Evolutionary conservation across 2,888 invertebrate species (phyloP).

Genomic region (Argyresthia goedartella): DNA sequence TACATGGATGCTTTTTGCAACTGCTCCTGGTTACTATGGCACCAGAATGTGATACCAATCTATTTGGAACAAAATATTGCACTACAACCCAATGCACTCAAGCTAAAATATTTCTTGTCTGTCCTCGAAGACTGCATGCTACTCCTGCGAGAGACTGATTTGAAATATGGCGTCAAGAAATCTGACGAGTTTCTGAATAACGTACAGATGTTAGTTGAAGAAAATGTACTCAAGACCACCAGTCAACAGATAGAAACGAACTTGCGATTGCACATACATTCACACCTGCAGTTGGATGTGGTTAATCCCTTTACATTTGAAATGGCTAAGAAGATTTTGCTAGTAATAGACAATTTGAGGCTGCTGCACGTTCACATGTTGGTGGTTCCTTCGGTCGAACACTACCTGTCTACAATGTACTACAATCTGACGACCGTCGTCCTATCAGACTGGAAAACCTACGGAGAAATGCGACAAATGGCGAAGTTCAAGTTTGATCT

Average conservation of each 20-base stretch:
- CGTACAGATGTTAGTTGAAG: slow-evolving; percentile 57
- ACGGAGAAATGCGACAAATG: slow-evolving; percentile 95
- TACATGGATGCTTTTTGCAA: slow-evolving; percentile 75
- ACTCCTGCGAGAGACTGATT: slow-evolving; percentile 43
- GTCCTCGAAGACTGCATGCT: slow-evolving; percentile 54
- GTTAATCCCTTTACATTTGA: slow-evolving; percentile 79
- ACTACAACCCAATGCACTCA: slow-evolving; percentile 74
- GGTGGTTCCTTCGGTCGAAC: slow-evolving; percentile 81
- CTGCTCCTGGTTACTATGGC: slow-evolving; percentile 86
- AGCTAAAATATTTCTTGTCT: slow-evolving; percentile 64
- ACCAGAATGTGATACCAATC: slow-evolving; percentile 80
- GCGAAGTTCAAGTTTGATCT: slow-evolving; percentile 88
- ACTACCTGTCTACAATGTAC: slow-evolving; percentile 94
- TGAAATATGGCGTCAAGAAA: slow-evolving; percentile 29
- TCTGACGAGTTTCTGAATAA: slow-evolving; percentile 41
- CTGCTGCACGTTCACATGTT: slow-evolving; percentile 71
- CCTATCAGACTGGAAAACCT: slow-evolving; percentile 97
- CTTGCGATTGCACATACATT: slow-evolving; percentile 91
- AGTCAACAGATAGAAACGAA: slow-evolving; percentile 94
- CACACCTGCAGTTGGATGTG: slow-evolving; percentile 84
- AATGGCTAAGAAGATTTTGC: slow-evolving; percentile 74
- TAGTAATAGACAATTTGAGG: slow-evolving; percentile 69
- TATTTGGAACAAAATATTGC: slow-evolving; percentile 82
- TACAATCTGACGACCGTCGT: slow-evolving; percentile 98
- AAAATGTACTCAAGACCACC: slow-evolving; percentile 75